Base-by-base conservation (phyloP, 2,113 vertebrate genomes). In the Montifringilla adamsi region DNA sequence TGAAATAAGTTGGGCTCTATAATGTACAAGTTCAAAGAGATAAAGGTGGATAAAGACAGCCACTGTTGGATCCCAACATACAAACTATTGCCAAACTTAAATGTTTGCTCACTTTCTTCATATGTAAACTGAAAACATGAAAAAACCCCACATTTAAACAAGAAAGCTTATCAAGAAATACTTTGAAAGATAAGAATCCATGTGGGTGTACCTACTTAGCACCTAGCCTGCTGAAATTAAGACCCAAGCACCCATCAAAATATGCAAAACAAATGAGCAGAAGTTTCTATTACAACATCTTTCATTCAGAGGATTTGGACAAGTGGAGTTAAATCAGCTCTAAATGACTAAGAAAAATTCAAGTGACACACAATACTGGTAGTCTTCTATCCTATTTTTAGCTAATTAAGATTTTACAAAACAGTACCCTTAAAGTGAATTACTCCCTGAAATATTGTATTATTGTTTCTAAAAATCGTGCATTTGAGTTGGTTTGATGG, bases 251-350 rank as follows among this genome's bases (percentile, higher is more conserved):
- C 16, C 26, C 43, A 63, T 30, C 23, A 75, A 64, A 66, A 31
- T 22, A 68, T 2, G 7, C 15, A 72, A 84, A 94, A 84, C 0
- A 0, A 88, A 59, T 4, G 2, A 88, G 21, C 5, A 49, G 11
- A 58, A 76, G 26, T 58, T 92, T 55, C 43, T 84, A n/a, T 35
- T 69, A 33, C 7, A 70, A 21, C 8, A 49, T 39, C 35, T 86
- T 69, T 19, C 12, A 49, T 81, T 63, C 47, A 87, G 30, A 84
- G 19, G 22, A 74, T 37, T 59, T 86, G 17, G 23, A 87, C 70
- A 31, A 89, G 1, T 24, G 17, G 8, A 69, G 27, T 17, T 76
- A 90, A 80, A 49, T 18, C 26, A 63, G 17, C 74, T 59, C 44
- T 70, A 86, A 95, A 73, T 14, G 4, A 37, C 24, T 31, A 84